Base-by-base conservation (phyloP, 2,888 invertebrate genomes). In the Pemphredon lugubris region DNA sequence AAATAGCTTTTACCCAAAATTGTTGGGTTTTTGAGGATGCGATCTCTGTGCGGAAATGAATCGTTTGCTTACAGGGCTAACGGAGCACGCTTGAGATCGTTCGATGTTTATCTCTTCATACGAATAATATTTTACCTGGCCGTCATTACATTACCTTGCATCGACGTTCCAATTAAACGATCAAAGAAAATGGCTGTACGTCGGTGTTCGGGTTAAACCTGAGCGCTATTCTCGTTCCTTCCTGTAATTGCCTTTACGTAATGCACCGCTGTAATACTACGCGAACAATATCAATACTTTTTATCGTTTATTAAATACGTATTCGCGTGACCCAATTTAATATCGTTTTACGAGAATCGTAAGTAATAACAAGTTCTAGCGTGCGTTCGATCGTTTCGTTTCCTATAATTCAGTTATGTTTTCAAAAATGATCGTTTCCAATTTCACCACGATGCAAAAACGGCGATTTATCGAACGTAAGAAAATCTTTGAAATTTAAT, bases 181-280 rank as follows among this genome's bases (percentile, higher is more conserved):
- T 9, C 7, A 26, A 39, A 50, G 14, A 23, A n/a, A n/a, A 44
- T 23, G 11, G 30, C 13, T n/a, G 37, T 13, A 16, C 9, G 11
- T 14, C 14, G 32, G 7, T n/a, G 20, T 50, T 40, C 34, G 13
- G 13, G 0, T 44, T 58, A 42, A 26, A 13, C 0, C 5, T 7
- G 20, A 5, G 0, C 16, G 39, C 26, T 58, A 44, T 58, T 53
- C 40, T 32, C 30, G 13, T 53, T 20, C 45, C 37, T 40, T 6
- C 39, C 21, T 60, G 13, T 53, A 45, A 66, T 53, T 60, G 51
- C n/a, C 14, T 53, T 47, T 60, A 50, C 39, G 51, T 60, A 66
- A 66, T 53, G 32, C 23, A 7, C 2, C 3, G 13, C 40, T 18
- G 1, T 18, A 18, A 44, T 13, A 26, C 26, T 14, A 20, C 42